Evolutionary conservation across 1,140 invertebrate genomes (phyloP).

Genomic region (Cepaea nemoralis): DNA sequence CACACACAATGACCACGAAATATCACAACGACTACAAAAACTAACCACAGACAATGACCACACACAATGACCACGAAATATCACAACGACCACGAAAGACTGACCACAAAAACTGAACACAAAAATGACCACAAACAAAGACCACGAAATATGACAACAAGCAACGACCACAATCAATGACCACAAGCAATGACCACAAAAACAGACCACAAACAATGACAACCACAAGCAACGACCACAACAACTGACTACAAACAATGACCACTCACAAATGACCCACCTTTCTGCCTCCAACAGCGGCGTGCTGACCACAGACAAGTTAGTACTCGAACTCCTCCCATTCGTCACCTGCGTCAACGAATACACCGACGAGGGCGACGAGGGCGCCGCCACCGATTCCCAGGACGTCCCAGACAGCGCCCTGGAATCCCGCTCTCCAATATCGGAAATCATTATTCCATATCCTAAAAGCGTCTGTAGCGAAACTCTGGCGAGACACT

Average conservation of each 20-base stretch:
- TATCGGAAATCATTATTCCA: background rate
- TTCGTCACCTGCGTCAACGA: background rate
- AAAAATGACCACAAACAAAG: too few relatives aligned
- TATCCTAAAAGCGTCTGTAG: background rate
- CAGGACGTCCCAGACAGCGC: background rate
- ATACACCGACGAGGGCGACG: background rate
- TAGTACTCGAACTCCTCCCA: background rate
- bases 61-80: too few relatives aligned
- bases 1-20: too few relatives aligned
- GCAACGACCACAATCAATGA: too few relatives aligned
- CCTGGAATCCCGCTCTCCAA: background rate
- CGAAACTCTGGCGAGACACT: too few relatives aligned
- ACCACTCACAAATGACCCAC: background rate
- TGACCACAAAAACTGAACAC: too few relatives aligned
- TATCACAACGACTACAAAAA: too few relatives aligned
- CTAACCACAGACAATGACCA: too few relatives aligned
- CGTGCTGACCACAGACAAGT: slow-evolving; percentile 28
- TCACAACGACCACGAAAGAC: too few relatives aligned
- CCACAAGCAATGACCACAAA: too few relatives aligned
- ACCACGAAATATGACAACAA: too few relatives aligned
- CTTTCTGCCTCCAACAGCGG: slow-evolving; percentile 31
- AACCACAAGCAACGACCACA: background rate
- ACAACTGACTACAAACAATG: background rate
- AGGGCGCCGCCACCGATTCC: background rate
- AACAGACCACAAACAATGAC: too few relatives aligned